A percentile compares a stretch with the other conserved stretches of the same genome.
Conservation (phyloP, 2,888 invertebrate genomes). For the Athetis lepigone region DNA sequence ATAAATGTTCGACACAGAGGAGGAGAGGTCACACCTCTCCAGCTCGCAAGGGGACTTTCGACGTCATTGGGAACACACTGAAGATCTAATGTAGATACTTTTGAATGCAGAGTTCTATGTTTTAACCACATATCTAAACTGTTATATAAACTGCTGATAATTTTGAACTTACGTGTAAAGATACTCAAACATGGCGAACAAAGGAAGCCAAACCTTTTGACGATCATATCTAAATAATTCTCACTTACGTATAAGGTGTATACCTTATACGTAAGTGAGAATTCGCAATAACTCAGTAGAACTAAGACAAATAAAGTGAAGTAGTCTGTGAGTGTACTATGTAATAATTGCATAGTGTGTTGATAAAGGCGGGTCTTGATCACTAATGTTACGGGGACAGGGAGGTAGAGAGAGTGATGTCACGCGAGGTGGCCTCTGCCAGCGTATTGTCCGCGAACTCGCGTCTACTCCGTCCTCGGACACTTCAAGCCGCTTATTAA, state of each 20-base stretch:
- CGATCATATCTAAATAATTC: neutral
- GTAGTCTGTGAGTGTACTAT: slow-evolving; percentile 15
- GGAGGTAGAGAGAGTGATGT: slow-evolving; percentile 33
- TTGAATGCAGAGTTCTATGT: too few relatives aligned
- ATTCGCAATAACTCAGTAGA: neutral
- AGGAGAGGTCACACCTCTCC: too few relatives aligned
- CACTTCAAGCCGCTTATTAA: slow-evolving; percentile 62
- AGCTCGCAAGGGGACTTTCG: too few relatives aligned
- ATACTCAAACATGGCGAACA: too few relatives aligned
- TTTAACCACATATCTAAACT: too few relatives aligned
- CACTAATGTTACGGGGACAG: slow-evolving; percentile 41
- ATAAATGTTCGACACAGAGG: too few relatives aligned
- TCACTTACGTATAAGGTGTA: too few relatives aligned
- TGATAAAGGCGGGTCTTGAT: slow-evolving; percentile 8
- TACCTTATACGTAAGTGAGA: too few relatives aligned
- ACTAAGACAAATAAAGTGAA: slow-evolving; percentile 25
- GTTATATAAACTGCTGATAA: too few relatives aligned
- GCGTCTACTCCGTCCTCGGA: slow-evolving; percentile 47
- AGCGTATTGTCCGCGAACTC: slow-evolving; percentile 4
- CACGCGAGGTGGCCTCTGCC: slow-evolving; percentile 11
- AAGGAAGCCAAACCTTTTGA: neutral
- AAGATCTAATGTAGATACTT: too few relatives aligned
- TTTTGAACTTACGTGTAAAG: too few relatives aligned
- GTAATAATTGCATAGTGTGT: slow-evolving; percentile 7
- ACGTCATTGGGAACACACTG: too few relatives aligned